A percentile compares a stretch with the other conserved stretches of the same genome.
Evolutionary conservation across 2,113 vertebrate genomes (phyloP).

Genomic region (Hiodon alosoides): DNA sequence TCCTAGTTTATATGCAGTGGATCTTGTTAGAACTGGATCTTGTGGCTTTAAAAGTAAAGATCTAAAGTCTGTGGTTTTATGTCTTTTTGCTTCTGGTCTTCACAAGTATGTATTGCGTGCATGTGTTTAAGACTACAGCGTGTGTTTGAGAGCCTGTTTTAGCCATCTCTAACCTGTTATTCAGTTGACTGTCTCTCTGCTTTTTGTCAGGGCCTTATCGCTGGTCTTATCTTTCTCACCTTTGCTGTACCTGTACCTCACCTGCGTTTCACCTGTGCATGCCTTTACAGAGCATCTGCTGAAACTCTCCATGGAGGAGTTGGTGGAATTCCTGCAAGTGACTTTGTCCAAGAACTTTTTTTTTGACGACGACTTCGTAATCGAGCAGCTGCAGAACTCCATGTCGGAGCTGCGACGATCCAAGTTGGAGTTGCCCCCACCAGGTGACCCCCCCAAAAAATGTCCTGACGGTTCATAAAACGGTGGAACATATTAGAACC

Average conservation of each 20-base stretch:
- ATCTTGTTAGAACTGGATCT: no score
- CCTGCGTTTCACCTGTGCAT: neutral
- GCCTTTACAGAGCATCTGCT: constrained; percentile 74
- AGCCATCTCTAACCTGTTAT: no score
- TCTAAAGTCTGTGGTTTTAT: no score
- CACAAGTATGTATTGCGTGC: no score
- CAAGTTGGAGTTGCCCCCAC: constrained; percentile 83
- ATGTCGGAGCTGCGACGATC: constrained; percentile 81
- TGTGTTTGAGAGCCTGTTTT: no score
- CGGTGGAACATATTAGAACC: neutral
- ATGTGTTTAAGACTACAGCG: no score
- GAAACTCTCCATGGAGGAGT: constrained; percentile 94
- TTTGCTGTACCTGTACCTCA: neutral
- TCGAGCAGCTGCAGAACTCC: constrained; percentile 89
- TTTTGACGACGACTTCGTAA: constrained; percentile 86
- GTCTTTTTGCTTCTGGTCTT: no score
- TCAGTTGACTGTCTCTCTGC: no score
- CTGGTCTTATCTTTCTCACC: neutral
- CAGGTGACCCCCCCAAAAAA: constrained; percentile 67
- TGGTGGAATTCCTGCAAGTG: constrained; percentile 93
- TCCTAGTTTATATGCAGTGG: no score
- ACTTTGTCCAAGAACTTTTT: constrained; percentile 85
- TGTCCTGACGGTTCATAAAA: neutral
- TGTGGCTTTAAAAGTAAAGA: no score
- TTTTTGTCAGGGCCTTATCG: no score